Evolutionary conservation across 23 tunicate genomes (phyloP), one percentile per base, ranked within the genome.

Genomic region (Corella eumyota): DNA sequence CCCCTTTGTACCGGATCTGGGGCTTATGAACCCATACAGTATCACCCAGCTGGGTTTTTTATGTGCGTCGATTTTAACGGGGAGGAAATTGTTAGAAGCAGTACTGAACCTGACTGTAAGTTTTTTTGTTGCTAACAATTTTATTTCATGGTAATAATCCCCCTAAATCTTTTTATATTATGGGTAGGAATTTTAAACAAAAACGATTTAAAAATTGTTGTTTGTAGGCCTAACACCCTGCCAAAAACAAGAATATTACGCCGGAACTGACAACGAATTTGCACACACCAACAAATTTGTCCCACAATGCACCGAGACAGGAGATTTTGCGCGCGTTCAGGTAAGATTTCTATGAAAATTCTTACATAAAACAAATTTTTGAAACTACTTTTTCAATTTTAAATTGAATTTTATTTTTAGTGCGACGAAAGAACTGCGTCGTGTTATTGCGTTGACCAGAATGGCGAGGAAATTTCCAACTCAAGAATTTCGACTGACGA

Each of bases 11-110:
- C 85, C 36, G 72, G 47, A 48, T 65, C 87, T 19, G 96, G 96
- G n/a, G 96, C 96, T 2, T 88, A 60, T 49, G 96, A 88, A 36
- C 96, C 96, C 1, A 38, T 78, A n/a, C 96, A 88, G 37, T 73
- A 46, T 50, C 80, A 72, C 47, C 70, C 77, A 0, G 76, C 56
- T 2, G 88, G 81, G 0, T 72, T 76, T 45, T 88, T 48, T 56
- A 62, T 68, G 63, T 88, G 96, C 54, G 96, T 88, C 22, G 76
- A 88, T 56, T 61, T 67, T 45, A 75, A 88, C 56, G 96, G 96
- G 4, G 68, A 33, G 45, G 96, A 79, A 45, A 28, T 79, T 1
- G 61, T 73, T 0, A 51, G 88, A 30, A 73, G 70, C 61, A 45
- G 34, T 4, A 52, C 35, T 9, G 54, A 67, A 62, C 87, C 85